These are phyloP conservation scores for Synanthedon tipuliformis DNA, from an alignment of 2,888 invertebrate species.

Conservation along the genomic window DNA sequence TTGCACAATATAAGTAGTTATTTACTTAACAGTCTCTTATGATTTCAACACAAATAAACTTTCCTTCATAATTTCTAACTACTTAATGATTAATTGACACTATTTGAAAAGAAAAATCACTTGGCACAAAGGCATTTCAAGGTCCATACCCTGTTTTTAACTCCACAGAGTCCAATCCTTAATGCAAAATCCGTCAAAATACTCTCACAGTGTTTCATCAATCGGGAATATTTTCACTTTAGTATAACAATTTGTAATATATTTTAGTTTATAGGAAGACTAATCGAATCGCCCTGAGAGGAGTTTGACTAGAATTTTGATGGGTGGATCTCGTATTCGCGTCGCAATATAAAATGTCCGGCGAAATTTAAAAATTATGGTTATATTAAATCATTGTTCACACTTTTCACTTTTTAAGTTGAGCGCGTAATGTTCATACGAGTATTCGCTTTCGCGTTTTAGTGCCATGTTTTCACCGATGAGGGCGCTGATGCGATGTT, in stretches of 20 bases:
- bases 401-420: constrained; percentile 67
- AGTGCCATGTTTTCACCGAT: constrained; percentile 63
- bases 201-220: constrained; percentile 58
- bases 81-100: constrained; percentile 60
- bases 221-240: constrained; percentile 8
- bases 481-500: constrained; percentile 64
- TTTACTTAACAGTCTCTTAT: constrained; percentile 39
- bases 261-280: constrained; percentile 43
- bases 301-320: constrained; percentile 57
- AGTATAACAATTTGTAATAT: constrained; percentile 19
- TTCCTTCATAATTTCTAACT: constrained; percentile 52
- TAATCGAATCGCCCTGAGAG: constrained; percentile 49
- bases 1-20: constrained; percentile 46
- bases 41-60: constrained; percentile 55
- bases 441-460: constrained; percentile 56
- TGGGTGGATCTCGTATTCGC: constrained; percentile 42
- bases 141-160: constrained; percentile 65
- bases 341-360: constrained; percentile 36
- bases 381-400: constrained; percentile 54
- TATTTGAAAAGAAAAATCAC: constrained; percentile 59
- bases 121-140: constrained; percentile 65
- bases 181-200: constrained; percentile 48
- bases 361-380: constrained; percentile 13
- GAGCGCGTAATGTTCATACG: constrained; percentile 54
- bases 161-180: constrained; percentile 38